Percentiles rank a stretch among this genome's conserved stretches.
Conservation (phyloP, 2,113 vertebrate genomes). For the Cynoglossus semilaevis region DNA sequence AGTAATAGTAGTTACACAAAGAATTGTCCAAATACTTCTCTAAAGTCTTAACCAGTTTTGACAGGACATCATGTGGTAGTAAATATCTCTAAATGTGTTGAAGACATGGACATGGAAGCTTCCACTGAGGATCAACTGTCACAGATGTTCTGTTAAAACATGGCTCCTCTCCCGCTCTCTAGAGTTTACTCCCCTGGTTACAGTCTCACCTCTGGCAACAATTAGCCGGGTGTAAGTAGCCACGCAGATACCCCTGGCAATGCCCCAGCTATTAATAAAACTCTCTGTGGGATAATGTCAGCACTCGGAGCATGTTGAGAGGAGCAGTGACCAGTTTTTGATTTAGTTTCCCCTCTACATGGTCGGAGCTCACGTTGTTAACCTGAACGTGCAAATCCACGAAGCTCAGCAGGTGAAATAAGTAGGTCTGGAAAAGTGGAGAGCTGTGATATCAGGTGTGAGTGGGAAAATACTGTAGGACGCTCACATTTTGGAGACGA, state of each 20-base stretch:
- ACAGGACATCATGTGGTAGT: too few species aligned
- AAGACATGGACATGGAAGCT: conserved; percentile 5
- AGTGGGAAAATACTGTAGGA: conserved; percentile 9
- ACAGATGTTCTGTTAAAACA: conserved; percentile 40
- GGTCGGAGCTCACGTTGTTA: conserved; percentile 5
- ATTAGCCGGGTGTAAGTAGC: conserved; percentile 55
- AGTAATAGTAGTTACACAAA: too few species aligned
- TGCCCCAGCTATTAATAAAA: conserved; percentile 63
- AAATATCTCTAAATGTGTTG: neutral
- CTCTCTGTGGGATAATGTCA: conserved; percentile 62
- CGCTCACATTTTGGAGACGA: conserved; percentile 10
- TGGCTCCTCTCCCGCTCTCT: neutral
- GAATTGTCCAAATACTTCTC: too few species aligned
- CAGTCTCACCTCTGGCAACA: conserved; percentile 48
- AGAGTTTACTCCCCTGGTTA: conserved; percentile 31
- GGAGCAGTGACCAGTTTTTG: conserved; percentile 29
- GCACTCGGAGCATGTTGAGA: conserved; percentile 32
- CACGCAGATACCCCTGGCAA: conserved; percentile 49
- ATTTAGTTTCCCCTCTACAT: conserved; percentile 39
- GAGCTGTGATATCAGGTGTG: conserved; percentile 20
- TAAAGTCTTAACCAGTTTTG: too few species aligned
- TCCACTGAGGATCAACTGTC: conserved; percentile 27
- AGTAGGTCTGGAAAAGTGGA: conserved; percentile 29
- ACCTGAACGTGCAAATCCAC: conserved; percentile 6
- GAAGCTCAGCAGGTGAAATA: conserved; percentile 12